Percentiles rank a stretch among this genome's conserved stretches.
phyloP scores from a whole-genome alignment of 2,888 invertebrate genomes.

The Pterobdella sp. region DNA sequence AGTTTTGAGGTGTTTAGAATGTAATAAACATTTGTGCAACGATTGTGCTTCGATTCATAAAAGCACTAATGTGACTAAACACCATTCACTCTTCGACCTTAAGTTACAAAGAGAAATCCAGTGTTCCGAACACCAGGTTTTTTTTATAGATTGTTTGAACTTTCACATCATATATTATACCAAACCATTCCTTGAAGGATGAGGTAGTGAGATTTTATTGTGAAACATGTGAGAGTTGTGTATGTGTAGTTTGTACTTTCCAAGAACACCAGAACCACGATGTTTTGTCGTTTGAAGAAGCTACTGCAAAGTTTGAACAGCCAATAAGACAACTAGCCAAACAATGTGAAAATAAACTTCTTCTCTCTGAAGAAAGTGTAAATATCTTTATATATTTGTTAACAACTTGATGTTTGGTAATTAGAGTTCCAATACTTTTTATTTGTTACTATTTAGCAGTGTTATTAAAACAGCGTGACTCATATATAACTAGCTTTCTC shows the following conservation, averaged over 20 bases:
- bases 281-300: slow-evolving; percentile 40
- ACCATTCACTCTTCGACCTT: slow-evolving; percentile 51
- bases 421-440: neutral
- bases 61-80: slow-evolving; percentile 49
- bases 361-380: slow-evolving; percentile 8
- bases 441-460: neutral
- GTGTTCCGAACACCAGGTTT: slow-evolving; percentile 39
- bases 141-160: neutral
- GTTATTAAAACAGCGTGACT: neutral
- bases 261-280: slow-evolving; percentile 45
- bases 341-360: slow-evolving; percentile 46
- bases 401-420: no score
- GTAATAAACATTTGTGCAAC: slow-evolving; percentile 50
- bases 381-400: no score
- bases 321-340: slow-evolving; percentile 45
- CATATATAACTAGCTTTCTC: neutral
- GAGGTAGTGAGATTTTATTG: slow-evolving; percentile 48
- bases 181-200: slow-evolving; percentile 31
- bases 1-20: slow-evolving; percentile 49
- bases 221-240: slow-evolving; percentile 50
- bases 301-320: slow-evolving; percentile 49
- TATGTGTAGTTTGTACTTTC: slow-evolving; percentile 52
- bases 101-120: slow-evolving; percentile 52
- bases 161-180: neutral
- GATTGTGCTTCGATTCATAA: slow-evolving; percentile 48